Base-by-base conservation (phyloP, 2,888 invertebrate genomes). In the Spicauda simplicius region DNA sequence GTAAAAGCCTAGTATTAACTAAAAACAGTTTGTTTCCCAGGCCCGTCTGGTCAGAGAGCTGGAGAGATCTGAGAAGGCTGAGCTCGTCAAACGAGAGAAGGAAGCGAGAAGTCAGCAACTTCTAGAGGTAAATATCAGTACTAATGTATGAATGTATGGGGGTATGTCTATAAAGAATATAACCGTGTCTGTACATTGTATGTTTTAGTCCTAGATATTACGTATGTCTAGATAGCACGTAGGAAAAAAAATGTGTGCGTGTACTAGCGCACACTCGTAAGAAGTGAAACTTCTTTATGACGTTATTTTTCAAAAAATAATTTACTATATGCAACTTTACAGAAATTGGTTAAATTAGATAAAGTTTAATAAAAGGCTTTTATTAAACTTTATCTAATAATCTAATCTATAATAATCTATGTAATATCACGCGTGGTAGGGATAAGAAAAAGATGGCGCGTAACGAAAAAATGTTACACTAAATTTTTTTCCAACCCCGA, bases 91-190 rank as follows among this genome's bases (percentile, higher is more conserved):
- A 74, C 93, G 97, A 76, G 97, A 97, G 86, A 95, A 97, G 82
- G 97, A 97, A 86, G 95, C 96, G 59, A 94, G 97, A 75, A 96
- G 97, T 81, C 97, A 97, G 77, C 98, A 98, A 84, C 93, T 98
- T 52, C 89, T 98, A 76, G 98, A 98, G 97, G 98, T 98, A 93
- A 90, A 20, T 59, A 18, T 25, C 25, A 25, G 2, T 12, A 45
- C 33, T 45, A 54, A 10, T 2, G 25, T 25, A 25, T 25, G 25
- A 25, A 4, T 5, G n/a, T 62, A 53, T 37, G 18, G 54, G 53
- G 66, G 60, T 54, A 25, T 60, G 55, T 41, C 33, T 67, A 2
- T 25, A 25, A n/a, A 5, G 25, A 25, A 25, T 5, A 5, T 25
- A 25, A 25, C 25, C 16, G 16, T 64, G n/a, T 55, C 8, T 67